Conservation (phyloP, 2,113 vertebrate genomes). For the human region DNA sequence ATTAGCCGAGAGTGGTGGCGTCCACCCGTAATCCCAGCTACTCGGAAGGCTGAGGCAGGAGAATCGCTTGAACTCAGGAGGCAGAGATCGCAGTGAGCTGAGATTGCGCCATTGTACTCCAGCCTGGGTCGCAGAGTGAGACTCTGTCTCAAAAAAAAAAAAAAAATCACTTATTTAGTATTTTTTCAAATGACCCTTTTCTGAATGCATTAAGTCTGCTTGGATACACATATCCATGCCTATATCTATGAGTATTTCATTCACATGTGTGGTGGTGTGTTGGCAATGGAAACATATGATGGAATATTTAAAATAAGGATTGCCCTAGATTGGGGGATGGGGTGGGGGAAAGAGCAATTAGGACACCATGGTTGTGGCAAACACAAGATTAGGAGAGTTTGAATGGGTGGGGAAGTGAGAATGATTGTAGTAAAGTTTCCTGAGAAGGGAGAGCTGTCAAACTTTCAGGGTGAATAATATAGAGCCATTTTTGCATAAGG, state of each 20-base stretch:
- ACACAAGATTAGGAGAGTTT: background rate
- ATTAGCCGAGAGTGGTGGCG: too few species aligned
- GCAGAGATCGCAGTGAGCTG: too few species aligned
- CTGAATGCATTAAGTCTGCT: background rate
- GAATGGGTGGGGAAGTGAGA: background rate
- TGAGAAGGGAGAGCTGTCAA: background rate
- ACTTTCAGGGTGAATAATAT: background rate
- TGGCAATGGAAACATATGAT: background rate
- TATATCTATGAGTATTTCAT: background rate
- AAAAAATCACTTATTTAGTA: background rate
- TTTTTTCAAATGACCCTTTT: conserved; percentile 10
- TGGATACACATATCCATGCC: background rate
- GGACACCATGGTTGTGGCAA: background rate
- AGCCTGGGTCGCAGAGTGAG: too few species aligned
- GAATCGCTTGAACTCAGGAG: too few species aligned
- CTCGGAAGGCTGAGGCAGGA: too few species aligned
- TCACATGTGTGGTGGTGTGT: background rate
- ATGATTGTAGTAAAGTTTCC: background rate
- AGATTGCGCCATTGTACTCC: too few species aligned
- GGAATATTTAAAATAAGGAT: background rate
- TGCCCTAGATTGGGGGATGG: background rate
- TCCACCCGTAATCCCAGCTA: too few species aligned
- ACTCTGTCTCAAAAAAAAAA: too few species aligned
- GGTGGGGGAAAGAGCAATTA: background rate
- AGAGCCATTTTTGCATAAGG: background rate